Percentiles rank a stretch among this genome's conserved stretches.
phyloP scores from a whole-genome alignment of 2,888 invertebrate species.

The Polydesmus complanatus region DNA sequence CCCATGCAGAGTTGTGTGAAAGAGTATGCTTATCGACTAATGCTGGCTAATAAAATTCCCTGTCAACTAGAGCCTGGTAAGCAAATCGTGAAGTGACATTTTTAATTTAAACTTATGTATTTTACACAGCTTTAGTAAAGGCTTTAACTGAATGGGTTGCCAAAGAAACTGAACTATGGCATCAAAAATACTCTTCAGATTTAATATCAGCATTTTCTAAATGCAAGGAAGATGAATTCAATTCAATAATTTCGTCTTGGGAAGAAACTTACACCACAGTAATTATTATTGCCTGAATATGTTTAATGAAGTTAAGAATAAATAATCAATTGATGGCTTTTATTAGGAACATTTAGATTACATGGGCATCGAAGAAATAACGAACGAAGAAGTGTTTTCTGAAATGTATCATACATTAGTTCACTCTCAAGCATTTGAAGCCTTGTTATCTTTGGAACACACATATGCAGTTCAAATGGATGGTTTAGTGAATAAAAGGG shows the following conservation, averaged over 20 bases:
- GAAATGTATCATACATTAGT: slow-evolving; percentile 67
- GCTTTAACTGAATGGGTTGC: neutral
- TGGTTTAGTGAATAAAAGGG: slow-evolving; percentile 50
- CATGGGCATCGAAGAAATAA: slow-evolving; percentile 64
- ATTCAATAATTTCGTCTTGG: neutral
- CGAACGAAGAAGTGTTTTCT: slow-evolving; percentile 73
- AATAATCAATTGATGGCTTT: neutral
- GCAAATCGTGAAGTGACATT: slow-evolving; percentile 10
- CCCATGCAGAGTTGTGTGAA: slow-evolving; percentile 27
- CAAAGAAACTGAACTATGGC: neutral
- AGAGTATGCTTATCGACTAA: slow-evolving; percentile 50
- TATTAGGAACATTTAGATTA: slow-evolving; percentile 61
- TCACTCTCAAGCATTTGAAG: slow-evolving; percentile 73
- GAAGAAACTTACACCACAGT: neutral
- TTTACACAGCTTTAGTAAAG: neutral
- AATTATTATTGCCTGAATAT: neutral
- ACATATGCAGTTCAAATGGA: slow-evolving; percentile 67
- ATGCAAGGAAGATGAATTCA: neutral
- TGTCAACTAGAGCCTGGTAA: slow-evolving; percentile 51
- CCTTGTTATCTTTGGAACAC: slow-evolving; percentile 75
- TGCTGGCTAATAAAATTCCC: slow-evolving; percentile 53
- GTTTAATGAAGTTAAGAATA: neutral
- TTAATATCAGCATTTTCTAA: neutral
- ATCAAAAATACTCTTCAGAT: neutral
- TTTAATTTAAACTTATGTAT: slow-evolving; percentile 11